Evolutionary conservation across 2,888 invertebrate genomes (phyloP), one percentile per base, ranked within the genome.

Genomic region (Temnothorax ravouxi): DNA sequence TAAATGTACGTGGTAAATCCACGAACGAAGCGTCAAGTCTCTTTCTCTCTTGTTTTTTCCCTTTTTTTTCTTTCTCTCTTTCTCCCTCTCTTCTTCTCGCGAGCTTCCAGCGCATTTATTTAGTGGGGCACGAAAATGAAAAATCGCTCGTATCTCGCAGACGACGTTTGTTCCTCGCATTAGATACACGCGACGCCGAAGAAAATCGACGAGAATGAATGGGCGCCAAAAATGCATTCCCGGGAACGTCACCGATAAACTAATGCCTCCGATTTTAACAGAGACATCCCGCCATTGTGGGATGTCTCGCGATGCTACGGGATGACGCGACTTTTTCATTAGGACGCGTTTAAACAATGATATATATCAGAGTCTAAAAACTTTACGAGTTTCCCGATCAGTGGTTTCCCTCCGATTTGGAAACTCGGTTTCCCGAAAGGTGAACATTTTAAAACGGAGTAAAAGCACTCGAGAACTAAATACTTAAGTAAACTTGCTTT

Each of bases 31-130:
- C 9, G 64, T 34, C 52, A 52, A 21, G n/a, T 67, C 54, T 6
- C 29, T 44, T 66, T 34, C 59, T n/a, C 64, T 29, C 25, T 21
- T 1, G 25, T 41, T 21, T n/a, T 64, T n/a, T n/a, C n/a, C 25
- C 9, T 15, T 56, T 21, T 50, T n/a, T 34, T 69, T 15, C 38
- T n/a, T 15, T 18, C 54, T 52, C 25, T 47, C 61, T 38, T 21
- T 44, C 47, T 8, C 21, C n/a, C 25, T 3, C 64, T n/a, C 69
- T 72, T 56, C 79, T 29, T 52, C 75, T 29, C 77, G 84, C 50
- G 76, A 85, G 85, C 87, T 87, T 86, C 90, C 92, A 87, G 81
- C 79, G 91, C 91, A 88, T 92, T 92, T 91, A 87, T 91, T 91
- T 90, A 89, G 87, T 88, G 89, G 91, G 86, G 76, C 88, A 86